A percentile compares a stretch with the other conserved stretches of the same genome.
Evolutionary conservation across 2,797 vertebrate genomes (phyloP).

Genomic region (Pempheris klunzingeri): DNA sequence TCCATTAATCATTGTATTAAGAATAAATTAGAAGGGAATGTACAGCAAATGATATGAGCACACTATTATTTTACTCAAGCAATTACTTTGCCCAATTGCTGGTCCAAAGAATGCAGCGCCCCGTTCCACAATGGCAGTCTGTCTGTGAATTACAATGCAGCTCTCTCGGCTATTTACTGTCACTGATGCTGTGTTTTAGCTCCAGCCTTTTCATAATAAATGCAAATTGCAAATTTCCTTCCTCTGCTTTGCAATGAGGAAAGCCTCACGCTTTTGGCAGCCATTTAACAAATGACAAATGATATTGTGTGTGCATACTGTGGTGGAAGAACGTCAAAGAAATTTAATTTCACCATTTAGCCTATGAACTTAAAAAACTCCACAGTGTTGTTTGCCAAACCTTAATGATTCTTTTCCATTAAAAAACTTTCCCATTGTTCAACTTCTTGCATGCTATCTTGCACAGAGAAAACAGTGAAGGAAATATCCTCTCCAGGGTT

Average conservation of each 20-base stretch:
- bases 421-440: slow-evolving; percentile 53
- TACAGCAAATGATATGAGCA: slow-evolving; percentile 41
- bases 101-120: neutral
- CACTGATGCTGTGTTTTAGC: neutral
- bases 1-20: slow-evolving; percentile 45
- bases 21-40: slow-evolving; percentile 24
- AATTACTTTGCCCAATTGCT: slow-evolving; percentile 13
- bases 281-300: slow-evolving; percentile 54
- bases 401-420: slow-evolving; percentile 60
- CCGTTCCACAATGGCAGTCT: neutral
- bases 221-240: slow-evolving; percentile 38
- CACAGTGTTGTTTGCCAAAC: slow-evolving; percentile 31
- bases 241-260: slow-evolving; percentile 14
- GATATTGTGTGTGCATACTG: neutral
- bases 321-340: slow-evolving; percentile 15
- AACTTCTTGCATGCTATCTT: slow-evolving; percentile 15
- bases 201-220: slow-evolving; percentile 38
- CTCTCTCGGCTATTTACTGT: neutral
- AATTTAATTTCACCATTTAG: slow-evolving; percentile 35
- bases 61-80: slow-evolving; percentile 31
- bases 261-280: slow-evolving; percentile 27
- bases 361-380: slow-evolving; percentile 34
- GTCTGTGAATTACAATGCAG: slow-evolving; percentile 9
- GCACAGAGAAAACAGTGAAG: slow-evolving; percentile 1
- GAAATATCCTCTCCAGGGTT: slow-evolving; percentile 21